Percentiles rank a stretch among this genome's conserved stretches.
phyloP scores from a whole-genome alignment of 2,113 vertebrate genomes.

The Willisornis vidua region DNA sequence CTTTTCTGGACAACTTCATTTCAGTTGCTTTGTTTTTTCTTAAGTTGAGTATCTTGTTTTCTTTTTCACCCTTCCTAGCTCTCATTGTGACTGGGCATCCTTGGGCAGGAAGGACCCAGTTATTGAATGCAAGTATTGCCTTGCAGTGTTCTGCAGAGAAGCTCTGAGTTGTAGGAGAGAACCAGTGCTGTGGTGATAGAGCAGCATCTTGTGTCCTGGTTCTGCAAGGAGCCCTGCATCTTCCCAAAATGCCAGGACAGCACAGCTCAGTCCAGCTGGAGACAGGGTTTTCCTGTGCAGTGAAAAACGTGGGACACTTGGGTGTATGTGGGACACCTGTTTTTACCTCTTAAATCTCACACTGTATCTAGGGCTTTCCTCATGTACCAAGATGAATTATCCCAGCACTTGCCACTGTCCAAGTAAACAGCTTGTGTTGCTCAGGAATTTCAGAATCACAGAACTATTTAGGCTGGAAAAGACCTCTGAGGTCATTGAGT shows the following conservation, averaged over 20 bases:
- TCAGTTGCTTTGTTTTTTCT: not conserved
- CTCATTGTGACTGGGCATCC: not conserved
- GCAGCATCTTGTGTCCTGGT: accelerated
- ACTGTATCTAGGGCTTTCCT: not conserved
- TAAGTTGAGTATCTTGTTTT: not conserved
- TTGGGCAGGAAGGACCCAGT: not conserved
- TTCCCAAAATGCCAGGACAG: not conserved
- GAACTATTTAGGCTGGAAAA: not conserved
- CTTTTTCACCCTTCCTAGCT: not conserved
- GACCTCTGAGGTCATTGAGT: not conserved
- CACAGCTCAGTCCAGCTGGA: not conserved
- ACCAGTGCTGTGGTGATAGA: not conserved
- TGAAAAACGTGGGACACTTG: not conserved
- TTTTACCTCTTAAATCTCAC: not conserved
- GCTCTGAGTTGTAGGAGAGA: not conserved
- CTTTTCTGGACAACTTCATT: not conserved
- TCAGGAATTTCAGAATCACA: not conserved
- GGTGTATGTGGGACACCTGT: not conserved
- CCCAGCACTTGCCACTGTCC: not conserved
- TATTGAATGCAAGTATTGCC: not conserved
- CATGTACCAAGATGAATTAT: not conserved
- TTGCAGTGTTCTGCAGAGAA: not conserved
- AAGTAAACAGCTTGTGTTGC: not conserved
- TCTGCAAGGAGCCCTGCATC: not conserved
- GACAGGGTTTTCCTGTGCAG: not conserved